Percentiles rank a stretch among this genome's conserved stretches.
Conservation (phyloP, 2,888 invertebrate species). For the Sphaerophoria rueppellii region DNA sequence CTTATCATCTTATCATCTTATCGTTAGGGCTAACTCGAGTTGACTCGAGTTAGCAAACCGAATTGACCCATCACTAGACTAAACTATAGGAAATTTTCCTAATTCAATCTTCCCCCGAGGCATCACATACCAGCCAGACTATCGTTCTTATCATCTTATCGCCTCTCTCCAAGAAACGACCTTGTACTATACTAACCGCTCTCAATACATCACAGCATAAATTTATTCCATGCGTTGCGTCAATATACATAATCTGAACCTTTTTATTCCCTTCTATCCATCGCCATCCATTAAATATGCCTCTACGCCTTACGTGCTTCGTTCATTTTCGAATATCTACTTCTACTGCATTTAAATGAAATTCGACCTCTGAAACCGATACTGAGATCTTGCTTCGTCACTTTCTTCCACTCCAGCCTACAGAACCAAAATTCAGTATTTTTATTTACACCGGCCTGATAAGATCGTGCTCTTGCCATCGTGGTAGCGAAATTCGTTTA, state of each 20-base stretch:
- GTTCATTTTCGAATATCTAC: no score
- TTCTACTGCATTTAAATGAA: background rate
- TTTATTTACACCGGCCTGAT: constrained; percentile 66
- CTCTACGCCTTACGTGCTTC: no score
- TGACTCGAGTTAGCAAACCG: no score
- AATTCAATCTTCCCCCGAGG: no score
- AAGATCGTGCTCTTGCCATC: constrained; percentile 38
- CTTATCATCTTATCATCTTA: background rate
- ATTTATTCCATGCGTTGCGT: background rate
- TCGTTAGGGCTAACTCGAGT: no score
- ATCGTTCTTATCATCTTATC: background rate
- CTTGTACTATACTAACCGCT: background rate
- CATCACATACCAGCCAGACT: no score
- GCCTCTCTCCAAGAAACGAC: background rate
- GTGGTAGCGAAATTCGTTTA: constrained; percentile 10
- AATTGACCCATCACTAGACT: no score
- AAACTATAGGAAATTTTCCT: no score
- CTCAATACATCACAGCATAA: background rate
- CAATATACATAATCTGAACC: background rate
- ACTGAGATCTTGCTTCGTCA: constrained; percentile 5
- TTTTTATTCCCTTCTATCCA: background rate
- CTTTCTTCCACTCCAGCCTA: constrained; percentile 31
- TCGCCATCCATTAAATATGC: background rate
- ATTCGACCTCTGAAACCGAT: background rate
- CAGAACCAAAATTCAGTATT: constrained; percentile 64